These are phyloP conservation scores for Pluvialis apricaria DNA, from an alignment of 2,113 vertebrate species.

Conservation along the genomic window DNA sequence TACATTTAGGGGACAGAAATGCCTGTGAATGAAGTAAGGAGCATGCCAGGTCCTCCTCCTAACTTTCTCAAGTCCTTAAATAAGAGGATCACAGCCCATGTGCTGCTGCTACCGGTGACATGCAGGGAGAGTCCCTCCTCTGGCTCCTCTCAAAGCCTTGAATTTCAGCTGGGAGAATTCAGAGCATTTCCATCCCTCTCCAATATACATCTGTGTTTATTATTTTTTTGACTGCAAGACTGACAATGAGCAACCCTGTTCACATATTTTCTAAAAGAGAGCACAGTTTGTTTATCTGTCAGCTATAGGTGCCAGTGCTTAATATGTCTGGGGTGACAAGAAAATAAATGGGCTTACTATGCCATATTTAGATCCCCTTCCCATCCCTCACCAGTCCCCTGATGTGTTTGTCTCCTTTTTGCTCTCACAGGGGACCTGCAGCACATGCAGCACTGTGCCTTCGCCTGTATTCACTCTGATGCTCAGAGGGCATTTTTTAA, in stretches of 20 bases:
- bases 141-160: not conserved
- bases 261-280: conserved; percentile 27
- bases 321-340: conserved; percentile 30
- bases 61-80: not conserved
- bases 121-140: not conserved
- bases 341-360: conserved; percentile 58
- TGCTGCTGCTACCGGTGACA: accelerated
- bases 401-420: not conserved
- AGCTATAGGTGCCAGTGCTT: conserved; percentile 44
- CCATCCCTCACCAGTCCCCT: not conserved
- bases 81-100: not conserved
- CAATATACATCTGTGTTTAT: conserved; percentile 61
- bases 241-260: conserved; percentile 51
- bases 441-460: not conserved
- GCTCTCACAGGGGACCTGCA: not conserved
- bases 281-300: conserved; percentile 59
- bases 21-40: not conserved
- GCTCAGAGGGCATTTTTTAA: not conserved
- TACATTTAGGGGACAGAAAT: not conserved
- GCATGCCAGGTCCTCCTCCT: not conserved
- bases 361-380: conserved; percentile 4
- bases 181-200: conserved; percentile 13
- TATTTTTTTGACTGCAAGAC: conserved; percentile 31
- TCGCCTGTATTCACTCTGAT: not conserved
- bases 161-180: conserved; percentile 18